Conservation (phyloP, 2,888 invertebrate genomes). For the Frankliniella intonsa region DNA sequence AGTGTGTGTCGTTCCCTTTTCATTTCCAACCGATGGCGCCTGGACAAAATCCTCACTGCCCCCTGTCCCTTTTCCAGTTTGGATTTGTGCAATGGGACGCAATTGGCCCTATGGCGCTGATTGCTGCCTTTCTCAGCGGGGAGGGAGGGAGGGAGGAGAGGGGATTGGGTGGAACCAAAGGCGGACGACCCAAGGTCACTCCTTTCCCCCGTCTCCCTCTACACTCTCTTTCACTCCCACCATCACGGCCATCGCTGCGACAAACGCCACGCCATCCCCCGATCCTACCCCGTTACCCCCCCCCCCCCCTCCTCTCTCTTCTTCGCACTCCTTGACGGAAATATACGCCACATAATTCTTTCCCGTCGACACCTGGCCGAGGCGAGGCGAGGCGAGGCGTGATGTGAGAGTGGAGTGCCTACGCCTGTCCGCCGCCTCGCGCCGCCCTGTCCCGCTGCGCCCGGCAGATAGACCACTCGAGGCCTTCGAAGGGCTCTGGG, state of each 20-base stretch:
- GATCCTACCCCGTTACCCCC: no score
- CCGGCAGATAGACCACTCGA: neutral
- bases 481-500: neutral
- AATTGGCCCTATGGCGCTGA: neutral
- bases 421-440: neutral
- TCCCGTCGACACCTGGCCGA: neutral
- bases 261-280: no score
- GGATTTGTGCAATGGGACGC: no score
- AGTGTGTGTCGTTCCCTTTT: no score
- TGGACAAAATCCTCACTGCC: no score
- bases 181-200: neutral
- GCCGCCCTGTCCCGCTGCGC: neutral
- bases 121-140: neutral
- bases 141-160: neutral
- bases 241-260: no score
- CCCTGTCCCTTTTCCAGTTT: no score
- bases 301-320: neutral
- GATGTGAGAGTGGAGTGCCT: neutral
- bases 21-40: no score
- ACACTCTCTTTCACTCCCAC: no score
- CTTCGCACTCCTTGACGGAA: neutral
- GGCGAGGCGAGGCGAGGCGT: neutral
- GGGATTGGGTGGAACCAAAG: neutral
- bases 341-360: constrained; percentile 6
- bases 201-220: neutral